Conservation (phyloP, 2,888 invertebrate genomes). For the Hypolimnas misippus region DNA sequence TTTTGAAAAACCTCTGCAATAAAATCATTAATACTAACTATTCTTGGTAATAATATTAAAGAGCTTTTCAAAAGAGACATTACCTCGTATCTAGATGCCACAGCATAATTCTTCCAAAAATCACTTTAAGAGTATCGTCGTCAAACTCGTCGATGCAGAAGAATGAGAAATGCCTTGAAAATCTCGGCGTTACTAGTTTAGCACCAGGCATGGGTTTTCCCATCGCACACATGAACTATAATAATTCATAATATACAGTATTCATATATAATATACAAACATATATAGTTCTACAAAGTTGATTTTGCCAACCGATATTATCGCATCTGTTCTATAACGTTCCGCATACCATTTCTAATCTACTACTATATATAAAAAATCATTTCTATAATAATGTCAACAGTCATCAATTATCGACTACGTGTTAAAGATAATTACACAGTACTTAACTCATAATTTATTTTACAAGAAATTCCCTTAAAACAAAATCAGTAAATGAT, state of each 20-base stretch:
- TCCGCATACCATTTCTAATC: too few species aligned
- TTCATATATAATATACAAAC: not conserved
- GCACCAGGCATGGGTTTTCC: conserved; percentile 91
- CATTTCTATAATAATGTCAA: too few species aligned
- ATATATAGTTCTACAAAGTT: too few species aligned
- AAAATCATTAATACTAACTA: not conserved
- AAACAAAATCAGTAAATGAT: too few species aligned
- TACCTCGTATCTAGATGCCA: conserved; percentile 98
- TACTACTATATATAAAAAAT: too few species aligned
- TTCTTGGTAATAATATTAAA: not conserved
- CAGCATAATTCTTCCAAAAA: conserved; percentile 94
- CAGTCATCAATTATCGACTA: not conserved
- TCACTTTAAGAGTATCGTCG: conserved; percentile 91
- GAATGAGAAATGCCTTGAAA: conserved; percentile 93
- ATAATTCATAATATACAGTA: too few species aligned
- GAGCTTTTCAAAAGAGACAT: not conserved
- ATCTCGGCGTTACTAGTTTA: conserved; percentile 92
- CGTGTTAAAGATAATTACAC: too few species aligned
- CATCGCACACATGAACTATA: conserved; percentile 94
- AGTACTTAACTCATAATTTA: not conserved
- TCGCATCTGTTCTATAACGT: too few species aligned
- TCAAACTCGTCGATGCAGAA: conserved; percentile 95
- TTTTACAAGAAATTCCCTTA: too few species aligned
- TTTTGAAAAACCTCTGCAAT: conserved; percentile 93
- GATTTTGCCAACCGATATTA: too few species aligned